A percentile compares a stretch with the other conserved stretches of the same genome.
These are phyloP conservation scores for Zaprionus capensis DNA, from an alignment of 1,140 invertebrate species.

Conservation along the genomic window DNA sequence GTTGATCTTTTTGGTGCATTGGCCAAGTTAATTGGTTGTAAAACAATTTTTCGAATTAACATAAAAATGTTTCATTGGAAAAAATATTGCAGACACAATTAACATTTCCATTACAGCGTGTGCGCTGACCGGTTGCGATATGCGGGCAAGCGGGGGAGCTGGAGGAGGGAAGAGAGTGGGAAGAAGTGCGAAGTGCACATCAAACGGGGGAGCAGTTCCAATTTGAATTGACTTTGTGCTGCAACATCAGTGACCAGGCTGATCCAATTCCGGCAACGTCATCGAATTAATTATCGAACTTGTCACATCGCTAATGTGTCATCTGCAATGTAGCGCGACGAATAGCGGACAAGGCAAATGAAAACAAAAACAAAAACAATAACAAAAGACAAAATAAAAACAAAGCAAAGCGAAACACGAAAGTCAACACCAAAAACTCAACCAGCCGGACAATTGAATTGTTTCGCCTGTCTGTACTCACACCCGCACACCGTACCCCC, in stretches of 20 bases:
- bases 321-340: conserved; percentile 79
- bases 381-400: conserved; percentile 1
- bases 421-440: conserved; percentile 58
- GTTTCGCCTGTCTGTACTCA: conserved; percentile 44
- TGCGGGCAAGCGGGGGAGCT: conserved; percentile 49
- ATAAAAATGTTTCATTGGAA: conserved; percentile 83
- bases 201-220: background rate
- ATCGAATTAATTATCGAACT: conserved; percentile 44
- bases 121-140: conserved; percentile 41
- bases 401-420: conserved; percentile 47
- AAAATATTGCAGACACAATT: conserved; percentile 66
- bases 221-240: background rate
- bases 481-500: conserved; percentile 3
- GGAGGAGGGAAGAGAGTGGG: background rate
- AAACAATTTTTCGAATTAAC: conserved; percentile 83
- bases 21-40: conserved; percentile 82
- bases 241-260: background rate
- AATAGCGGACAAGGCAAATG: conserved; percentile 28
- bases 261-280: conserved; percentile 31
- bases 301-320: conserved; percentile 76
- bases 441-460: conserved; percentile 82
- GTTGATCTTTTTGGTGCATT: conserved; percentile 83
- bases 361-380: conserved; percentile 18
- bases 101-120: conserved; percentile 44
- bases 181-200: background rate